Percentiles rank a stretch among this genome's conserved stretches.
Conservation (phyloP, 2,113 vertebrate species). For the Chinchilla lanigera region DNA sequence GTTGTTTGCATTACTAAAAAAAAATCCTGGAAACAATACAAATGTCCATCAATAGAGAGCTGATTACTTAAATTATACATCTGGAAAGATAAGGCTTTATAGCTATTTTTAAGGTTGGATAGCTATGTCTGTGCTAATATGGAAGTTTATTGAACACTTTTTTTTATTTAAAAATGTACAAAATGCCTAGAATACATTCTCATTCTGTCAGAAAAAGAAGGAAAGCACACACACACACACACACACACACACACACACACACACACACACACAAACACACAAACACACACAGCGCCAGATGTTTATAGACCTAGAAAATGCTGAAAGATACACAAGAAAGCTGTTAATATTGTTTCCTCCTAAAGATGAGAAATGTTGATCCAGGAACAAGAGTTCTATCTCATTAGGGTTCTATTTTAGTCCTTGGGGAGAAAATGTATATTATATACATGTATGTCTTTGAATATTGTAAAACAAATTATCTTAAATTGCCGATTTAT, state of each 20-base stretch:
- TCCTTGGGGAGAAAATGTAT: background rate
- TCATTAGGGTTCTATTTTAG: background rate
- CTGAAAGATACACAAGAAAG: background rate
- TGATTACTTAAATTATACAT: background rate
- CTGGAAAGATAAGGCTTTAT: background rate
- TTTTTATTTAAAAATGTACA: background rate
- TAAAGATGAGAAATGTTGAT: background rate
- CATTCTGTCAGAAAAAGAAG: conserved; percentile 4
- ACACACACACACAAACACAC: background rate
- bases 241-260: background rate
- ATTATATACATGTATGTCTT: background rate
- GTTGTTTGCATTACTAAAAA: background rate
- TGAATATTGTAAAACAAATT: background rate
- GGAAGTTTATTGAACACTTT: background rate
- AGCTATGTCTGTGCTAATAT: background rate
- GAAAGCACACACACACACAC: background rate
- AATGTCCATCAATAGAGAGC: background rate
- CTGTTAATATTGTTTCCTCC: background rate
- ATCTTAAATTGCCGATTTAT: background rate
- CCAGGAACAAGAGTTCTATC: background rate
- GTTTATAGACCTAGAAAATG: background rate
- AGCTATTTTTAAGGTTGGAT: background rate
- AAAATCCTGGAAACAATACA: background rate
- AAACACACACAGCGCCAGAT: too few relatives aligned
- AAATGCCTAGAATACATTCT: background rate